Conservation (phyloP, 2,888 invertebrate genomes). For the Ctena decussata region DNA sequence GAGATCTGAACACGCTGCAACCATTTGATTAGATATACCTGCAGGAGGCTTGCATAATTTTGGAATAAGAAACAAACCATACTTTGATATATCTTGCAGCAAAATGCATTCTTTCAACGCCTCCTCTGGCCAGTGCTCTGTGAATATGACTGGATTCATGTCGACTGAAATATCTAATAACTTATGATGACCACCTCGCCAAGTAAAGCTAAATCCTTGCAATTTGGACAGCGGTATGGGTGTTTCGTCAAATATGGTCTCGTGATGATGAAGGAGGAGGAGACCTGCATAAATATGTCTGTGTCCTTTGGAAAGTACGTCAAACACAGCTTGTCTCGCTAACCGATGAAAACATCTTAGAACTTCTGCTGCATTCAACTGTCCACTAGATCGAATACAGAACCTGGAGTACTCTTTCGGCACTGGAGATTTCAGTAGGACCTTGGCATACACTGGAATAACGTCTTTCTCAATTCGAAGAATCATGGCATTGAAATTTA, state of each 20-base stretch:
- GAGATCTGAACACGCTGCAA: slow-evolving; percentile 1
- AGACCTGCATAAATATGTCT: slow-evolving; percentile 17
- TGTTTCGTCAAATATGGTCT: not conserved
- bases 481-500: not conserved
- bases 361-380: not conserved
- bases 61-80: slow-evolving; percentile 47
- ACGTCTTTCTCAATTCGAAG: not conserved
- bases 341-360: slow-evolving; percentile 26
- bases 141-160: slow-evolving; percentile 41
- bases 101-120: not conserved
- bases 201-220: slow-evolving; percentile 24
- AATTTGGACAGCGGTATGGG: slow-evolving; percentile 19
- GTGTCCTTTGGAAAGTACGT: slow-evolving; percentile 6
- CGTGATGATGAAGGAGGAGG: slow-evolving; percentile 6
- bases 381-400: slow-evolving; percentile 15
- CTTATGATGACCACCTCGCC: slow-evolving; percentile 39
- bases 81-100: slow-evolving; percentile 21
- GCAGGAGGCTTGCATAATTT: slow-evolving; percentile 20
- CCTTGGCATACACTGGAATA: slow-evolving; percentile 21
- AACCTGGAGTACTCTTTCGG: slow-evolving; percentile 15
- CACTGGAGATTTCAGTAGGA: not conserved
- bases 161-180: slow-evolving; percentile 41
- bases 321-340: slow-evolving; percentile 20
- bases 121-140: slow-evolving; percentile 9
- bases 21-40: not conserved